Conservation (phyloP, 2,113 vertebrate genomes). For the Dicerorhinus sumatrensis region DNA sequence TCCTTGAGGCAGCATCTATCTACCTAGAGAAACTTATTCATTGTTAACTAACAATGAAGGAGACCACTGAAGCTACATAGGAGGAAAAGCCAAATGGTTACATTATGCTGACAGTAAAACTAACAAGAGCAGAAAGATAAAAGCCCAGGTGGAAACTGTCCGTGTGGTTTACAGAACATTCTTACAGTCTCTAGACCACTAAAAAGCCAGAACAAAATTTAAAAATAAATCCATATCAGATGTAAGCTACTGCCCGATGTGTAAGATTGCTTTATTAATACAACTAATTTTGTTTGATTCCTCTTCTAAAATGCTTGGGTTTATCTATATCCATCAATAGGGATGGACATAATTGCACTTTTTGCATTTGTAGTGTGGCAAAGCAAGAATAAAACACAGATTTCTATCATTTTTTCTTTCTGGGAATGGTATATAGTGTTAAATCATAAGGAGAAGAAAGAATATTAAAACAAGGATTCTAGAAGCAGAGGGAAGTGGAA, state of each 20-base stretch:
- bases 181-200: background rate
- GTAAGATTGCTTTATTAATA: background rate
- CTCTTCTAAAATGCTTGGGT: background rate
- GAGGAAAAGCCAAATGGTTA: background rate
- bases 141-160: background rate
- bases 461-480: background rate
- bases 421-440: background rate
- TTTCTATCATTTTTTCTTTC: background rate
- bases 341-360: background rate
- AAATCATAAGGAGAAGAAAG: background rate
- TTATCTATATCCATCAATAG: background rate
- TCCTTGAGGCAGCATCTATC: background rate
- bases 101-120: background rate
- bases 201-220: background rate
- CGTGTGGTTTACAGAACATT: background rate
- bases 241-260: background rate
- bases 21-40: background rate
- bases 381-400: background rate
- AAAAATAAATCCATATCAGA: background rate
- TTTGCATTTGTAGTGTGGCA: background rate
- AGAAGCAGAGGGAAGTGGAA: background rate
- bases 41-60: background rate
- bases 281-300: background rate
- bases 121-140: background rate
- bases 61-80: background rate